Evolutionary conservation across 2,797 vertebrate genomes (phyloP).

Genomic region (Dromococcyx pavoninus): DNA sequence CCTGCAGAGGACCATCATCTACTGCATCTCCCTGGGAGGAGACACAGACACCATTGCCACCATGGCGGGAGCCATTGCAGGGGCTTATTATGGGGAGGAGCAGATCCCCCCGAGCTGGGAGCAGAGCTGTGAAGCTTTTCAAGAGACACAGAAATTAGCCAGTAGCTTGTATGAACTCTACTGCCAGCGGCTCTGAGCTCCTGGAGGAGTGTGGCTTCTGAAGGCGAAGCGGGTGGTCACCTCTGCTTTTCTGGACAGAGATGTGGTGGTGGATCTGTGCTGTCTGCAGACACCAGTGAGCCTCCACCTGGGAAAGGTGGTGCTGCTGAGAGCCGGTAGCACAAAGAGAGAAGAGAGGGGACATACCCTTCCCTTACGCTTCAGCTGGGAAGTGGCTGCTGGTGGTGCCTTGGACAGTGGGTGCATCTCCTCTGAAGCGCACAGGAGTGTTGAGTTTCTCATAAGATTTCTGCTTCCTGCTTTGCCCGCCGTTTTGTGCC

Average conservation of each 20-base stretch:
- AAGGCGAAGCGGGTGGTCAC: background rate
- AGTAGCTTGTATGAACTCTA: conserved; percentile 84
- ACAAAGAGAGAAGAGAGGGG: background rate
- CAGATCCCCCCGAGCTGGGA: conserved; percentile 88
- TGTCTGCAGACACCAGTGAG: fast-evolving
- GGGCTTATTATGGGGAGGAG: conserved; percentile 92
- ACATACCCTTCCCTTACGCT: background rate
- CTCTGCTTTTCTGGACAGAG: background rate
- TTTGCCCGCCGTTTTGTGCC: background rate
- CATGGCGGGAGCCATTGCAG: conserved; percentile 97
- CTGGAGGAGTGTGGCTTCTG: background rate
- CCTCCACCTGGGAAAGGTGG: background rate
- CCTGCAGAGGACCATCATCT: conserved; percentile 92
- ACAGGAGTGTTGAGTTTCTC: background rate
- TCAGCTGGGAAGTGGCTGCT: background rate
- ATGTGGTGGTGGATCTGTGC: fast-evolving
- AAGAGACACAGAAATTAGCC: conserved; percentile 86
- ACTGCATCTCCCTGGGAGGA: conserved; percentile 92
- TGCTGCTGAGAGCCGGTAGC: background rate
- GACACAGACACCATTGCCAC: conserved; percentile 99
- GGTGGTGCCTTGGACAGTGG: background rate
- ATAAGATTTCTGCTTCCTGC: background rate
- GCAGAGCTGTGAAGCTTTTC: conserved; percentile 88
- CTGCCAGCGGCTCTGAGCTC: conserved; percentile 72
- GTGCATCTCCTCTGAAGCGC: background rate